Base-by-base conservation (phyloP, 2,113 vertebrate species). In the Calcarius ornatus region DNA sequence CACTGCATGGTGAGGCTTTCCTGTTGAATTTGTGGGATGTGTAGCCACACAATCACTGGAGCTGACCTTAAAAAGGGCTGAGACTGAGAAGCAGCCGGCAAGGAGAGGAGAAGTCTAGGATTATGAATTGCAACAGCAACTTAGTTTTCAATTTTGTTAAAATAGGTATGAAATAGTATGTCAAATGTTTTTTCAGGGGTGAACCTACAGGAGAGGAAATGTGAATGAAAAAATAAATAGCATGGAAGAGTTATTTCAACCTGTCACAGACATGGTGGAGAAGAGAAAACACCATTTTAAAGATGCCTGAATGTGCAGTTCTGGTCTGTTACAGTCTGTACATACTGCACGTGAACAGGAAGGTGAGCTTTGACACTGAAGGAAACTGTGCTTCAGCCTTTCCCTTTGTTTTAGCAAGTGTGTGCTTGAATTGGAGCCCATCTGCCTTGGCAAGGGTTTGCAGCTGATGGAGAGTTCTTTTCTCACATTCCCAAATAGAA, bases 301-400 rank as follows among this genome's bases (percentile, higher is more conserved):
- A 88, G 45, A 35, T 77, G 60, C 59, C 78, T 80, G 66, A 93
- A 83, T 83, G 59, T 57, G 47, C 35, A 66, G 15, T 86, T 18
- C 14, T 73, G 11, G 11, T 66, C 81, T 88, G 66, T 82, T 82
- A 85, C 31, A 72, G 37, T 90, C 82, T 61, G 63, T 90, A 61
- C 79, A 10, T 48, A 5, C 23, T 76, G 59, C 59, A 76, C 0
- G 0, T 82, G 93, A 79, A 93, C 88, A 96, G 86, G 91, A 93
- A 94, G 76, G 48, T 92, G 64, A 92, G 45, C 84, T 93, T 82
- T 94, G 95, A 92, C 83, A 78, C 43, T 43, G 70, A 87, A 92
- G 91, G 94, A 94, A 97, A 81, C 37, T 28, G 33, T 51, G 9
- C 63, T 91, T 84, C 33, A 89, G 40, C 72, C 73, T 27, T 95